Conservation (phyloP, 2,888 invertebrate species). For the Mimumesa dahlbomi region DNA sequence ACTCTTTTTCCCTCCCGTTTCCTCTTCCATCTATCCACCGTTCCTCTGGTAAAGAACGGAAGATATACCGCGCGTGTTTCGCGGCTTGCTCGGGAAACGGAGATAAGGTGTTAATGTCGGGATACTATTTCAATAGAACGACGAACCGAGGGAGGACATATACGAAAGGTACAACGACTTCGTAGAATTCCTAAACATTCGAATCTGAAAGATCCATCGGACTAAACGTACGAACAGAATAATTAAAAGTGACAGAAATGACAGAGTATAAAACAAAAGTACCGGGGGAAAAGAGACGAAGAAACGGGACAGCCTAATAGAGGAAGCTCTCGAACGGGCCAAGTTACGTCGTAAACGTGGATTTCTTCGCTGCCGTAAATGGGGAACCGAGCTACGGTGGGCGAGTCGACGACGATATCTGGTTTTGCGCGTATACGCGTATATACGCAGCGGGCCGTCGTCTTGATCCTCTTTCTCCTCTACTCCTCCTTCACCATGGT, state of each 20-base stretch:
- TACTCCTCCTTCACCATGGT: conserved; percentile 12
- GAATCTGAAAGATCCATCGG: too few species aligned
- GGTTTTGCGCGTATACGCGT: conserved; percentile 49
- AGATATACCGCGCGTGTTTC: conserved; percentile 58
- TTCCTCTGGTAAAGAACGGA: conserved; percentile 6
- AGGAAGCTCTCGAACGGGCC: conserved; percentile 61
- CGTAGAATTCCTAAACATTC: too few species aligned
- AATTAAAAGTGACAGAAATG: too few species aligned
- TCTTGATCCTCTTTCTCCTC: conserved; percentile 34
- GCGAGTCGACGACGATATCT: conserved; percentile 56
- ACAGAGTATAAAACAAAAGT: too few species aligned
- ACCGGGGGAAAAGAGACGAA: conserved; percentile 9
- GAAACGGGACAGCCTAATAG: conserved; percentile 42
- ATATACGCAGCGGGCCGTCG: conserved; percentile 35
- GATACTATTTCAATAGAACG: conserved; percentile 71
- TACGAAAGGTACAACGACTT: too few species aligned
- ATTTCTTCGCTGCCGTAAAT: conserved; percentile 57
- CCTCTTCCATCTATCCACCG: background rate
- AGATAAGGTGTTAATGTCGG: conserved; percentile 75
- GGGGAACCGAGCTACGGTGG: conserved; percentile 35
- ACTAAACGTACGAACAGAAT: too few species aligned
- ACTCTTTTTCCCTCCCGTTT: conserved; percentile 5
- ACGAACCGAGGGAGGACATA: conserved; percentile 39
- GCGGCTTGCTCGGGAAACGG: conserved; percentile 66
- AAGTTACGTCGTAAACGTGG: conserved; percentile 59